phyloP scores from a whole-genome alignment of 64 coral and sea anemone genomes.

The Montipora sp. region DNA sequence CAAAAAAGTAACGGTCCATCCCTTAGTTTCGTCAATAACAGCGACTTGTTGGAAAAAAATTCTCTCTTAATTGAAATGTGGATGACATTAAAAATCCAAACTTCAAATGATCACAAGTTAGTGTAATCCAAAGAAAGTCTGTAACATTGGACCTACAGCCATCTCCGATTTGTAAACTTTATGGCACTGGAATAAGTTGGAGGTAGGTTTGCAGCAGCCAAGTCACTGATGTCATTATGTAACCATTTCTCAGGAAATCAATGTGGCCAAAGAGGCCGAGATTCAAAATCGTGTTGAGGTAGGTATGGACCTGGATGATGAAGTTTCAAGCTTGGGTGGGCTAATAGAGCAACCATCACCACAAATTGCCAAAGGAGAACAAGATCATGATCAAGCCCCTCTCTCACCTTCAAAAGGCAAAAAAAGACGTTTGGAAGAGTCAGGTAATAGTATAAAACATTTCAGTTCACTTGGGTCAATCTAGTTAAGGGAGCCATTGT shows the following conservation, averaged over 20 bases:
- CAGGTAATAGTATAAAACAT: neutral
- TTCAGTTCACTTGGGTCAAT: neutral
- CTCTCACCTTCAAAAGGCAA: conserved; percentile 16
- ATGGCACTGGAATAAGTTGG: neutral
- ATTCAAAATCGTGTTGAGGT: conserved; percentile 83
- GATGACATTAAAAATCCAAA: too few species aligned
- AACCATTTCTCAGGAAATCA: conserved; percentile 79
- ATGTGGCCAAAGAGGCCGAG: conserved; percentile 82
- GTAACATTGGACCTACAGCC: neutral
- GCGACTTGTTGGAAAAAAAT: too few species aligned
- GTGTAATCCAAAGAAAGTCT: too few species aligned
- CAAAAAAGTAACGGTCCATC: too few species aligned
- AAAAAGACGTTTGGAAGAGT: conserved; percentile 18
- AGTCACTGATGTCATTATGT: conserved; percentile 4
- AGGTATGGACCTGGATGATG: conserved; percentile 98
- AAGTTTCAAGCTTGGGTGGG: conserved; percentile 50
- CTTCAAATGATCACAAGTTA: too few species aligned
- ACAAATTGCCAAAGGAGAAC: neutral
- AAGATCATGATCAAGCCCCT: conserved; percentile 1
- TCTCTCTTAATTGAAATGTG: too few species aligned
- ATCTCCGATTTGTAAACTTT: neutral
- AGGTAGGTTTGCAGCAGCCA: conserved; percentile 14
- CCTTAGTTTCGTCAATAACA: too few species aligned
- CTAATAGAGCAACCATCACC: conserved; percentile 44
- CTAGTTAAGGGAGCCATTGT: neutral